These are phyloP conservation scores for Agrochola circellaris DNA, from an alignment of 2,888 invertebrate genomes.

Conservation along the genomic window DNA sequence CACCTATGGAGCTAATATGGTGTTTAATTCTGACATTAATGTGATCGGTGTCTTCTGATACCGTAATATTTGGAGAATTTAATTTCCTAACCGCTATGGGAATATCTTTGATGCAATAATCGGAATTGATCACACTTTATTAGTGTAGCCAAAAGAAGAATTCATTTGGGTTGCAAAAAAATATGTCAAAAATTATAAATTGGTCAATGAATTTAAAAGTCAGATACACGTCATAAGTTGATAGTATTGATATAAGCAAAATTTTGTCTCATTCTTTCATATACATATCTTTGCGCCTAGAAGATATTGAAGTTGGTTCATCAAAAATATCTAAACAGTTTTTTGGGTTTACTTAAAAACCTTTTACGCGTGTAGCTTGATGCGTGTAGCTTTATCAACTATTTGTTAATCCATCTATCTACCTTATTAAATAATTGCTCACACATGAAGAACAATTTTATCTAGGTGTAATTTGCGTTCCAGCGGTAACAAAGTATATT, in stretches of 20 bases:
- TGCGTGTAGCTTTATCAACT: too few relatives aligned
- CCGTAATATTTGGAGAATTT: conserved; percentile 41
- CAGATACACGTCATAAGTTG: background rate
- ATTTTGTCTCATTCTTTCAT: background rate
- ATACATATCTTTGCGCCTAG: background rate
- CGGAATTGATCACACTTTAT: conserved; percentile 2
- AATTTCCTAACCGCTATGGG: conserved; percentile 11
- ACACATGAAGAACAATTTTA: background rate
- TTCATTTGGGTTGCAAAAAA: background rate
- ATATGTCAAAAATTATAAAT: background rate
- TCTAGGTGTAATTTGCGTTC: background rate
- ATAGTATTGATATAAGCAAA: background rate
- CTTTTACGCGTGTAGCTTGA: too few relatives aligned
- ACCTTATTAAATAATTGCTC: background rate
- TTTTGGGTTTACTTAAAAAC: too few relatives aligned
- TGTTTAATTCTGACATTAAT: conserved; percentile 47
- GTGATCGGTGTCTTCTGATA: conserved; percentile 46
- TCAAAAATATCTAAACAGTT: background rate
- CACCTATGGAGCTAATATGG: conserved; percentile 35
- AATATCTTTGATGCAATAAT: conserved; percentile 18
- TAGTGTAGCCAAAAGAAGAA: background rate
- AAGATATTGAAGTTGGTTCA: background rate
- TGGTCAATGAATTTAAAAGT: background rate
- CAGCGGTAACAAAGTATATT: conserved; percentile 1
- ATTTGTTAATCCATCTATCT: background rate